These are phyloP conservation scores for Metaphire vulgaris DNA, from an alignment of 1,140 invertebrate genomes.

Conservation along the genomic window DNA sequence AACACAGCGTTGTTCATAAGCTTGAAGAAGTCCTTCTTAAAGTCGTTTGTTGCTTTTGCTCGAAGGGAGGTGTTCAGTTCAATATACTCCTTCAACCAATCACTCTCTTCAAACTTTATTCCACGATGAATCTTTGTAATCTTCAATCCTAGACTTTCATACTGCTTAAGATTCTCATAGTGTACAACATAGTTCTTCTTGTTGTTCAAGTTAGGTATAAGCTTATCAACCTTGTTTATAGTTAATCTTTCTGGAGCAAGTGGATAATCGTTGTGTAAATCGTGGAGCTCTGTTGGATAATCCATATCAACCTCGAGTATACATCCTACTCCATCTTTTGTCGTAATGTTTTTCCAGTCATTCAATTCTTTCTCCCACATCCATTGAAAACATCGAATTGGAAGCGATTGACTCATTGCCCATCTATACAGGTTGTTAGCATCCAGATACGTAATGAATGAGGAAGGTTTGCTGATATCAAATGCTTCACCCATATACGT, in stretches of 20 bases:
- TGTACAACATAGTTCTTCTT: conserved; percentile 31
- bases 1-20: conserved; percentile 13
- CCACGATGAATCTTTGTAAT: conserved; percentile 21
- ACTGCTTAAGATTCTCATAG: conserved; percentile 30
- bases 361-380: conserved; percentile 23
- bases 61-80: conserved; percentile 24
- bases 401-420: conserved; percentile 32
- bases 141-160: conserved; percentile 10
- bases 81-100: conserved; percentile 30
- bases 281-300: conserved; percentile 26
- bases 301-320: conserved; percentile 29
- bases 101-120: conserved; percentile 23
- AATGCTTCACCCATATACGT: conserved; percentile 33
- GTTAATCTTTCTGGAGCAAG: conserved; percentile 14
- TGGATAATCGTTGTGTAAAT: conserved; percentile 12
- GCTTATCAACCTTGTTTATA: conserved; percentile 17
- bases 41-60: conserved; percentile 9
- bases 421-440: conserved; percentile 41
- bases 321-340: too few relatives aligned
- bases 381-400: conserved; percentile 44
- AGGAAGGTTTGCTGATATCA: conserved; percentile 28
- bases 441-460: conserved; percentile 37
- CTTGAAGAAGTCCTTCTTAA: conserved; percentile 19
- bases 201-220: conserved; percentile 26
- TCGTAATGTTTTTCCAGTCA: background rate